Base-by-base conservation (phyloP, 2,888 invertebrate species). In the Cephus spinipes region DNA sequence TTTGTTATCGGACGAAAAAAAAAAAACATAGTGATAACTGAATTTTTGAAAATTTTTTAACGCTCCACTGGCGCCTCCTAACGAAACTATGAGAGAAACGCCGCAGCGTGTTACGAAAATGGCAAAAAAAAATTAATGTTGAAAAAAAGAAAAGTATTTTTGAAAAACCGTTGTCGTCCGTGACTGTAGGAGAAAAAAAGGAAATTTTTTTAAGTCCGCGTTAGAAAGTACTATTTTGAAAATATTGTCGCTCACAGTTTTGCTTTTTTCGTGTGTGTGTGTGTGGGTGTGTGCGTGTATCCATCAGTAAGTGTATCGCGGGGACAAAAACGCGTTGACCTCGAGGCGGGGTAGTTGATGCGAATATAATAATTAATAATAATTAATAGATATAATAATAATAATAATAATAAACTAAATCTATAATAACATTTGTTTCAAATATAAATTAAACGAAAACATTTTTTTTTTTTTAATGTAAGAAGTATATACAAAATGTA, bases 391-490 rank as follows among this genome's bases (percentile, higher is more conserved):
- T 83, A 81, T 75, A 81, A 78, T 82, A 83, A 80, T 85, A 80
- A 85, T 85, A 80, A 85, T 84, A 85, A 83, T 85, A 83, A 88
- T 88, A 83, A 88, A 86, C 85, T 87, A 87, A 89, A 88, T 88
- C 86, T 88, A 90, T 83, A 84, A 87, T 87, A 89, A 88, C 87
- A 88, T 87, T 86, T 87, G 83, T 85, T 85, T 86, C 84, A 86
- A 85, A 80, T 87, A 89, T 90, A 90, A 90, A 89, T 89, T 89
- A 89, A 90, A 89, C 86, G 86, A 88, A 88, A 89, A 87, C 85
- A 85, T 85, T 79, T 84, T 79, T 84, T n/a, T 74, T 73, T 73
- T 36, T 81, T 84, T 81, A 84, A 77, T 79, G 82, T 83, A 84
- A 82, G 83, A 86, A 84, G 82, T 81, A 81, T 89, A 83, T 88